Evolutionary conservation across 1,140 invertebrate species (phyloP).

Genomic region (Lucilia sericata): DNA sequence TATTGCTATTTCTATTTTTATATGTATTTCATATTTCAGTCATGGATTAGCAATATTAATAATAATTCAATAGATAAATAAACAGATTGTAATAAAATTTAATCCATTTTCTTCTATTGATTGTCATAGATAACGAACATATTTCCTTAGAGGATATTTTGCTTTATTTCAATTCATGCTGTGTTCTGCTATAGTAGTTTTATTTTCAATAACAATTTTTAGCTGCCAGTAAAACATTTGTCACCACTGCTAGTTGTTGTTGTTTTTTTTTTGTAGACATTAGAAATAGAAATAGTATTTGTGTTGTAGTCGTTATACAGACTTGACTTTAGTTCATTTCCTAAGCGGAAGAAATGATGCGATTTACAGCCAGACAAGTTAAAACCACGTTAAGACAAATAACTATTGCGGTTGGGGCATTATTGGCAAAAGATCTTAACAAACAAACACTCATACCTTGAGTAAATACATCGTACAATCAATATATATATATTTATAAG

Average conservation of each 20-base stretch:
- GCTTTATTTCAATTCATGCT: background rate
- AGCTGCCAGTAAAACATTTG: background rate
- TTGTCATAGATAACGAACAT: background rate
- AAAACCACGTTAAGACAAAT: constrained; percentile 39
- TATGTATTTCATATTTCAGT: no score
- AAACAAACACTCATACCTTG: background rate
- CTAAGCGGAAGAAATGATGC: constrained; percentile 28
- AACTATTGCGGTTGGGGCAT: constrained; percentile 18
- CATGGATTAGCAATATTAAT: background rate
- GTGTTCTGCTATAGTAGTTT: background rate
- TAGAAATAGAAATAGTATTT: no score
- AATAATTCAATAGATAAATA: background rate
- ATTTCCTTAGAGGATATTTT: constrained; percentile 12
- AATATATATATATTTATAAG: background rate
- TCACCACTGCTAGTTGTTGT: background rate
- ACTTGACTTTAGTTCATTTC: constrained; percentile 28
- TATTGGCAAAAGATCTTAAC: background rate
- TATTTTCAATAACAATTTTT: no score
- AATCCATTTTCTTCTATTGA: constrained; percentile 4
- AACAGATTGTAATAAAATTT: background rate
- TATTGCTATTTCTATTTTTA: no score
- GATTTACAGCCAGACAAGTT: constrained; percentile 38
- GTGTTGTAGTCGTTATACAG: background rate
- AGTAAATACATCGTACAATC: background rate
- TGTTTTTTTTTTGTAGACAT: no score